These are phyloP conservation scores for Podarcis cretensis DNA, from an alignment of 2,113 vertebrate genomes.

Conservation along the genomic window DNA sequence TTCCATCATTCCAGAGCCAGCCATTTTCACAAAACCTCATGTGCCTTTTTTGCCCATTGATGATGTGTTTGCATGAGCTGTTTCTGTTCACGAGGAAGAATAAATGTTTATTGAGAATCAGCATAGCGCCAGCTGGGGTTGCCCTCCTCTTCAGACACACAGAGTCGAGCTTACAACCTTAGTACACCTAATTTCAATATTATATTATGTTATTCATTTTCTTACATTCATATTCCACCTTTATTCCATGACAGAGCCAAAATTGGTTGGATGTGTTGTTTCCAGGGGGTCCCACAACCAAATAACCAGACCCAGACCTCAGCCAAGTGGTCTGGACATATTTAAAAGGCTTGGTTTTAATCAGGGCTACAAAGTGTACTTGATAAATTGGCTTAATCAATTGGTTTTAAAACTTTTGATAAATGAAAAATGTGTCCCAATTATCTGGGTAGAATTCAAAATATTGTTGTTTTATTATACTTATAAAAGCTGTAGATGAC, in stretches of 20 bases:
- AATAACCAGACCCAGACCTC: too few species aligned
- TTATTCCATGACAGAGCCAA: too few species aligned
- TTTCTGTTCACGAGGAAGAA: slow-evolving; percentile 9
- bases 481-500: neutral
- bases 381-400: neutral
- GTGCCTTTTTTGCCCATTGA: neutral
- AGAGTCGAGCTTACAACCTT: neutral
- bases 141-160: neutral
- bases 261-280: too few species aligned
- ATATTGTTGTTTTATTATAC: neutral
- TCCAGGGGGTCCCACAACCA: too few species aligned
- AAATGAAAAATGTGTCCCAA: neutral
- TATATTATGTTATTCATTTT: neutral
- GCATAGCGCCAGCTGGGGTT: neutral
- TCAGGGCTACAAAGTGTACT: neutral
- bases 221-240: too few species aligned
- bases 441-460: neutral
- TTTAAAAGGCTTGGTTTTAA: neutral
- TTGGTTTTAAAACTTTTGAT: neutral
- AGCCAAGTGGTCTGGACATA: too few species aligned
- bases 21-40: neutral
- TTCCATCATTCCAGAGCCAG: neutral
- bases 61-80: neutral
- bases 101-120: slow-evolving; percentile 3
- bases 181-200: neutral